Evolutionary conservation across 2,113 vertebrate genomes (phyloP).

Genomic region (Hemiscyllium ocellatum): DNA sequence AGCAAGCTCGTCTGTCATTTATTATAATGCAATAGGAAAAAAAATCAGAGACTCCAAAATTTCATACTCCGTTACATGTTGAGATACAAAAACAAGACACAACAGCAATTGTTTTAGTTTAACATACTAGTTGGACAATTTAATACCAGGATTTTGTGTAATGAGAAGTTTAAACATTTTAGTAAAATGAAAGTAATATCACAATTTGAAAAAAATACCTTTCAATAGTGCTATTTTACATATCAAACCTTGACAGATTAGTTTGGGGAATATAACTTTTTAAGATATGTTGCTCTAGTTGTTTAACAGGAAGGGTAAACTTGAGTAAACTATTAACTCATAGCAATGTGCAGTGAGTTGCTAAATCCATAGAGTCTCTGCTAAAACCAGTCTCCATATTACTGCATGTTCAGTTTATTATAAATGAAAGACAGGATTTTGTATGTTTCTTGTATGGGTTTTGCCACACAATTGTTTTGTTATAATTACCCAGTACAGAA

Average conservation of each 20-base stretch:
- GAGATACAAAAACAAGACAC: background rate
- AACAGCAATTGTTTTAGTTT: background rate
- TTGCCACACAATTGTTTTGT: background rate
- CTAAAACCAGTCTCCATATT: background rate
- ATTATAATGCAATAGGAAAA: background rate
- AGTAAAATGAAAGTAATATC: background rate
- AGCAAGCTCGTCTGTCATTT: background rate
- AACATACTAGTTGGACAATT: background rate
- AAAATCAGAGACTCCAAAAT: background rate
- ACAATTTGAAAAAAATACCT: background rate
- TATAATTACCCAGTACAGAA: background rate
- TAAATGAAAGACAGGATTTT: background rate
- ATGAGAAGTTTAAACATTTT: background rate
- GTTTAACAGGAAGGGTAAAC: background rate
- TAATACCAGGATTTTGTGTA: background rate
- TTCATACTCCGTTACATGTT: background rate
- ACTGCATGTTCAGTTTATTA: background rate
- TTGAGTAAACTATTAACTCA: background rate
- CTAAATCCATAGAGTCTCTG: background rate
- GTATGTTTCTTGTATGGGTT: background rate
- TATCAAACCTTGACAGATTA: background rate
- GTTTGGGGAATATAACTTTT: background rate
- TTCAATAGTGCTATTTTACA: background rate
- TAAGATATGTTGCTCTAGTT: background rate
- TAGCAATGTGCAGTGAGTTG: background rate